These are phyloP conservation scores for Gadus chalcogrammus DNA, from an alignment of 2,113 vertebrate species.

Conservation along the genomic window DNA sequence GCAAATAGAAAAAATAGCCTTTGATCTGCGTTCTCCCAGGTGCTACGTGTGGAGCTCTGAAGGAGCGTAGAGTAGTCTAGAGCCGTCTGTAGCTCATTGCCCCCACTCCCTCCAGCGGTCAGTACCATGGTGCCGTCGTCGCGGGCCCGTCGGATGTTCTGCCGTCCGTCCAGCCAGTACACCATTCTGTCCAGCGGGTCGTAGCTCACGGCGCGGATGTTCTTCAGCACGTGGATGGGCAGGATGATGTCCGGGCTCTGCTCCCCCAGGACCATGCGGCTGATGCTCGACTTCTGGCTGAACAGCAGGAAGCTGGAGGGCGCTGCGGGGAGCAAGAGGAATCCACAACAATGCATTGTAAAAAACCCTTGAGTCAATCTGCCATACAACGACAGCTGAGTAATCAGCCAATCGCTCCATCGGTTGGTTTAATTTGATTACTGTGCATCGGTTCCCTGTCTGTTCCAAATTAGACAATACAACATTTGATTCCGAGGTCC, in stretches of 20 bases:
- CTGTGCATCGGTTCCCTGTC: too few relatives aligned
- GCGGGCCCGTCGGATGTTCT: constrained; percentile 85
- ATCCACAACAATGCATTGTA: constrained; percentile 17
- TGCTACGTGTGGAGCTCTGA: too few relatives aligned
- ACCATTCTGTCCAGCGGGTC: constrained; percentile 86
- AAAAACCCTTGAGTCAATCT: too few relatives aligned
- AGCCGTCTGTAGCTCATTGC: too few relatives aligned
- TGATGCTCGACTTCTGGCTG: constrained; percentile 91
- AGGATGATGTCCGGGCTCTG: constrained; percentile 93
- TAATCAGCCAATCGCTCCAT: too few relatives aligned
- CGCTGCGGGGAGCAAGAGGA: constrained; percentile 63
- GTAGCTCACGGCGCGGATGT: constrained; percentile 84
- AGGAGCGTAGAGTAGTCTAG: too few relatives aligned
- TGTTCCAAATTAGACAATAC: too few relatives aligned
- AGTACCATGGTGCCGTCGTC: constrained; percentile 89
- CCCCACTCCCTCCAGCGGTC: too few relatives aligned
- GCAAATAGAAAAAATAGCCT: neutral
- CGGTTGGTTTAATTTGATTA: too few relatives aligned
- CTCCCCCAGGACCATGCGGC: constrained; percentile 89
- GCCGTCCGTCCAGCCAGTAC: constrained; percentile 93
- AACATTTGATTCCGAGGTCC: too few relatives aligned
- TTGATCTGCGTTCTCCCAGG: too few relatives aligned
- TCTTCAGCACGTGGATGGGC: constrained; percentile 85
- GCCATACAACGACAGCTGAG: too few relatives aligned
- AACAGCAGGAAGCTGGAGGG: constrained; percentile 90